Base-by-base conservation (phyloP, 2,797 vertebrate species). In the Melanotaenia pygmaea region DNA sequence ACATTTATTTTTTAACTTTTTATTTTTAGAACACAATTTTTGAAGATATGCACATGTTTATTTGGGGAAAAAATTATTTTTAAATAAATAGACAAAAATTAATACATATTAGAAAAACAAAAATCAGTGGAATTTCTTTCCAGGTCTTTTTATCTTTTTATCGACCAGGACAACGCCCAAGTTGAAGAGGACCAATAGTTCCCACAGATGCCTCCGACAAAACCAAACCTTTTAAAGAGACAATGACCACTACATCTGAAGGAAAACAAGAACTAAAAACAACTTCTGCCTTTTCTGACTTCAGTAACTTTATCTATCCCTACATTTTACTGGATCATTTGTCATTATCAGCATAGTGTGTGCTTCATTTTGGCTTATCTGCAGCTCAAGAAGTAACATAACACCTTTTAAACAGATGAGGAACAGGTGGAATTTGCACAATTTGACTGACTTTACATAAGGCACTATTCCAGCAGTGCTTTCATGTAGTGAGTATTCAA, bases 81-180 rank as follows among this genome's bases (percentile, higher is more conserved):
- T 3, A 76, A 89, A 87, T 84, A 88, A 91, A 91, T 86, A 80
- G 54, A 68, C n/a, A 54, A 38, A 40, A 73, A 65, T 10, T 30
- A 61, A 70, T 64, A 78, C 11, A 59, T 43, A 63, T 24, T 38
- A 28, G 60, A 61, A 57, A 37, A 64, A 38, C 26, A 69, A 56
- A 43, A 14, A 30, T 1, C 0, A 22, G 13, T 40, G 26, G 26
- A 54, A 58, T 34, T 50, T n/a, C 6, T 40, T 43, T 5, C 1
- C 0, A 24, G 0, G 45, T 59, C 61, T 64, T 70, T 63, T 37
- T 72, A 64, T 59, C 61, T 64, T 70, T 63, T 37, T 72, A 65
- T 24, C 60, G 69, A 13, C 3, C 32, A 61, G 26, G 24, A 65
- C 1, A 18, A 74, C 74, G 47, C 73, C 78, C 63, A 32, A 24